A percentile compares a stretch with the other conserved stretches of the same genome.
phyloP scores from a whole-genome alignment of 2,888 invertebrate genomes.

The Agrochola circellaris region DNA sequence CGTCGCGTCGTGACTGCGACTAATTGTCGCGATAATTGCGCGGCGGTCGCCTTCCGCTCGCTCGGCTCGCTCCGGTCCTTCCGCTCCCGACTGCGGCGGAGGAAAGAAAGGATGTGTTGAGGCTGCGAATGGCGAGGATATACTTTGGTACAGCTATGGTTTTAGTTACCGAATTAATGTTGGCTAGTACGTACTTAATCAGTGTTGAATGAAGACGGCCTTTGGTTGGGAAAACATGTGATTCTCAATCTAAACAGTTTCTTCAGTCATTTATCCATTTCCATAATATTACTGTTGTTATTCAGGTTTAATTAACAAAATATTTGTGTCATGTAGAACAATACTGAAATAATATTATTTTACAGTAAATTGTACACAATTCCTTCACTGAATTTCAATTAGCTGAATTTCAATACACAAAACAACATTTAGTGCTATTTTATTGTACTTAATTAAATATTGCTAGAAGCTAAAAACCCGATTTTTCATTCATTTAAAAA shows the following conservation, averaged over 20 bases:
- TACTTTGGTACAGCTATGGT: slow-evolving; percentile 4
- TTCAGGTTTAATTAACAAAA: background rate
- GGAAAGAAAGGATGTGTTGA: slow-evolving; percentile 48
- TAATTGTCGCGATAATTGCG: slow-evolving; percentile 80
- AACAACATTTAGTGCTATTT: background rate
- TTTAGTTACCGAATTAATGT: background rate
- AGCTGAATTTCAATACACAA: background rate
- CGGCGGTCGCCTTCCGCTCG: slow-evolving; percentile 62
- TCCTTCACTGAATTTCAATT: slow-evolving; percentile 18
- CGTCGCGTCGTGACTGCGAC: slow-evolving; percentile 61
- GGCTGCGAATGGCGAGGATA: slow-evolving; percentile 27
- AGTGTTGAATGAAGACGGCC: background rate
- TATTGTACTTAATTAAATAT: slow-evolving; percentile 21
- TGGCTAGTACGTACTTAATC: background rate
- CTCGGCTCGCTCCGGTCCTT: slow-evolving; percentile 57
- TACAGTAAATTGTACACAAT: background rate
- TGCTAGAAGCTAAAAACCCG: slow-evolving; percentile 20
- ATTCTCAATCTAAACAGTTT: background rate
- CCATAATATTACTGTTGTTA: no score
- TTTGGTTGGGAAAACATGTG: background rate
- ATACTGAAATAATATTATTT: background rate
- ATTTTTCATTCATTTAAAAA: slow-evolving; percentile 32
- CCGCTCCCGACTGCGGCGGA: slow-evolving; percentile 55
- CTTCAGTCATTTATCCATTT: no score
- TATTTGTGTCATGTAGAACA: background rate